Conservation (phyloP, 2,113 vertebrate genomes). For the Synodontis membranacea region DNA sequence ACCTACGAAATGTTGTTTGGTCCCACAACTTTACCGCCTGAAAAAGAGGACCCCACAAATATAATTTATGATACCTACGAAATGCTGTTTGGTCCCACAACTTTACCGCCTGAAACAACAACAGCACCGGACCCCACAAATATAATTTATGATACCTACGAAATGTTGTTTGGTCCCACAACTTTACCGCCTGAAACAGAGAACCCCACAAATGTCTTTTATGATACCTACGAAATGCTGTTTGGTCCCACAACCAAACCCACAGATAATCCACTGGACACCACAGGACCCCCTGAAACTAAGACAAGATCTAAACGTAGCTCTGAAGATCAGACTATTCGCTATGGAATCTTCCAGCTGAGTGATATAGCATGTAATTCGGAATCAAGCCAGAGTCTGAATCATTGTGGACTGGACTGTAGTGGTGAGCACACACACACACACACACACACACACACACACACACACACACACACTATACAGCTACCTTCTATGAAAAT, state of each 20-base stretch:
- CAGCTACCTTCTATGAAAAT: not conserved
- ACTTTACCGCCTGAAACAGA: not conserved
- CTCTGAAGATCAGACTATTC: not conserved
- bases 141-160: not conserved
- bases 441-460: not conserved
- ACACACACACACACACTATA: not conserved
- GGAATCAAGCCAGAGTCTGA: conserved; percentile 2
- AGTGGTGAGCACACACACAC: not conserved
- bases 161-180: not conserved
- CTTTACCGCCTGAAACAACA: not conserved
- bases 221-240: not conserved
- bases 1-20: too few species aligned
- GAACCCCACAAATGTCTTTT: not conserved
- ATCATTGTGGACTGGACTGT: conserved; percentile 29
- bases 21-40: too few species aligned
- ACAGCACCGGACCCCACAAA: not conserved
- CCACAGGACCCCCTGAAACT: not conserved
- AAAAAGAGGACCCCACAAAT: too few species aligned
- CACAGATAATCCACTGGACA: not conserved
- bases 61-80: not conserved
- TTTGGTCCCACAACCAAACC: not conserved
- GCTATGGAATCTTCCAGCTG: conserved; percentile 50
- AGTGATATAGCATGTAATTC: conserved; percentile 29
- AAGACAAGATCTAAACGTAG: not conserved
- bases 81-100: not conserved